These are phyloP conservation scores for Theretra japonica DNA, from an alignment of 2,888 invertebrate species.

Conservation along the genomic window DNA sequence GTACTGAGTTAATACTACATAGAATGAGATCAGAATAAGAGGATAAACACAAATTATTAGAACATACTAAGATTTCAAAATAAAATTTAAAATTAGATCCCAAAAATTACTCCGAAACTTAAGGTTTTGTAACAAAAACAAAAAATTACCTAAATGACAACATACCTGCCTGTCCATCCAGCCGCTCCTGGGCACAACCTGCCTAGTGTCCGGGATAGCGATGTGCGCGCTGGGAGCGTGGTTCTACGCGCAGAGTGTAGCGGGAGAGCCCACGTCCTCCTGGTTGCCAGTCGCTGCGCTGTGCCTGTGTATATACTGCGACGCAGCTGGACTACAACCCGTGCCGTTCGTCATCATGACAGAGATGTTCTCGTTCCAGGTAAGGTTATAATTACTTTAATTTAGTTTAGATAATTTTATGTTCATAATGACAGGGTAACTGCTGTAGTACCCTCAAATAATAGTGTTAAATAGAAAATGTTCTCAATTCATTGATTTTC, in stretches of 20 bases:
- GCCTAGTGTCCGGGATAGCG: constrained; percentile 70
- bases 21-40: no score
- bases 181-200: constrained; percentile 71
- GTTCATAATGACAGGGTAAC: neutral
- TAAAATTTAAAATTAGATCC: no score
- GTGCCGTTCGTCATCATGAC: constrained; percentile 80
- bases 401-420: neutral
- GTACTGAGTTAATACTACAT: no score
- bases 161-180: constrained; percentile 41
- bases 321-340: constrained; percentile 76
- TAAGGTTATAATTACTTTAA: constrained; percentile 43
- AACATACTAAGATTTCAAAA: no score
- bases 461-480: no score
- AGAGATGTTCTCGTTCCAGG: constrained; percentile 79
- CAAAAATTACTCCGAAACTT: no score
- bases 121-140: no score
- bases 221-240: constrained; percentile 70
- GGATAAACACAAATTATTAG: no score
- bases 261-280: constrained; percentile 43
- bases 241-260: constrained; percentile 60
- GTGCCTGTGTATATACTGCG: constrained; percentile 78
- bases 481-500: no score
- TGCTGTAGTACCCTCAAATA: no score
- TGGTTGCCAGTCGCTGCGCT: constrained; percentile 74
- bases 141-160: no score